Base-by-base conservation (phyloP, 2,888 invertebrate genomes). In the Parascotia fuliginaria region DNA sequence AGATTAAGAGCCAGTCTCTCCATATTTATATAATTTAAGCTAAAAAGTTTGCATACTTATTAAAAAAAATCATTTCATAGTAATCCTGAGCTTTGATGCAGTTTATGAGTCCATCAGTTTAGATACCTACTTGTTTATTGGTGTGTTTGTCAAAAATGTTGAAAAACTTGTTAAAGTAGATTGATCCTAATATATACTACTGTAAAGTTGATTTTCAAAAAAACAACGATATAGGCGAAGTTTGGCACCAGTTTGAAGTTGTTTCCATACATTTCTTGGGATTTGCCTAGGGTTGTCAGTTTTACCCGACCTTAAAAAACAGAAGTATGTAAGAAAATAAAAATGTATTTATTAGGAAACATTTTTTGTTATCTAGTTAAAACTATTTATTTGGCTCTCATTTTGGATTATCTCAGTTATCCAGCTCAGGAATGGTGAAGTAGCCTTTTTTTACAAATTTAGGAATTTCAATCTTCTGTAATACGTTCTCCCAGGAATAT, bases 301-400 rank as follows among this genome's bases (percentile, higher is more conserved):
- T n/a, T n/a, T n/a, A n/a, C n/a, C n/a, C n/a, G n/a, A n/a, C n/a
- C n/a, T 29, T 9, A 22, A 16, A 15, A 9, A 34, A n/a, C 9
- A 27, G 19, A 14, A 14, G 13, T 31, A 37, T 9, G n/a, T 33
- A 7, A 37, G 34, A 29, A 19, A 9, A 42, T n/a, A 43, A 14
- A 9, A 53, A 13, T 31, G 43, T 42, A 19, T 43, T 46, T 29
- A 53, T 33, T 15, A 15, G 24, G 29, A 53, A 53, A 12, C 24
- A 47, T 36, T 46, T 47, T 34, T 53, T 53, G 32, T 39, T n/a
- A n/a, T n/a, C n/a, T n/a, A n/a, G n/a, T n/a, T 47, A 11, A 43
- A 15, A 38, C 43, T 47, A 42, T 42, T 47, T 24, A 41, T 33
- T 33, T 33, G 33, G 33, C 33, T 12, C 33, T 33, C 33, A 33